phyloP scores from a whole-genome alignment of 2,113 vertebrate species.

The Pollimyrus isidori region DNA sequence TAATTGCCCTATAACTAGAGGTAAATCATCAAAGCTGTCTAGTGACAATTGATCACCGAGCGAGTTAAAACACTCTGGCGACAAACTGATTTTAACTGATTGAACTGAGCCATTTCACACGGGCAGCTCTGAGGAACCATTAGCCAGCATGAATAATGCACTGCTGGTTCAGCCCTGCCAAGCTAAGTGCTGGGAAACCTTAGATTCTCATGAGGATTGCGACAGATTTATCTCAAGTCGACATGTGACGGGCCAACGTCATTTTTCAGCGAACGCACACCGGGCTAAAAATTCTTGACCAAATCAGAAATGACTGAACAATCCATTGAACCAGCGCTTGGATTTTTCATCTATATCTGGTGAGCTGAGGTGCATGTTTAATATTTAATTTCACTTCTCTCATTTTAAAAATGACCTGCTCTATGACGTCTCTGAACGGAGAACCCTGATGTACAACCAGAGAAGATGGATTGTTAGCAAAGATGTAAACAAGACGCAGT shows the following conservation, averaged over 20 bases:
- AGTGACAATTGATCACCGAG: neutral
- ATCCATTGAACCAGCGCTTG: neutral
- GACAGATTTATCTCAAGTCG: slow-evolving; percentile 96
- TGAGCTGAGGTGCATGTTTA: neutral
- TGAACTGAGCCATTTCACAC: neutral
- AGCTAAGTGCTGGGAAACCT: slow-evolving; percentile 96
- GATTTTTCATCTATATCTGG: neutral
- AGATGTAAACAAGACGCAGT: neutral
- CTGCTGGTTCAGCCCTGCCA: slow-evolving; percentile 77
- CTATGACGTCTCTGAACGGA: neutral
- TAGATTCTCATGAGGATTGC: slow-evolving; percentile 93
- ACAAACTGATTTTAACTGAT: neutral
- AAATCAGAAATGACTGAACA: neutral
- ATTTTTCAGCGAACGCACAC: neutral
- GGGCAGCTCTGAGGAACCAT: slow-evolving; percentile 79
- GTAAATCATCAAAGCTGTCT: neutral
- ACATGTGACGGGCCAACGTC: slow-evolving; percentile 35
- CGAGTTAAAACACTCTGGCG: neutral
- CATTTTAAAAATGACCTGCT: neutral
- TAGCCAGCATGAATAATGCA: slow-evolving; percentile 99
- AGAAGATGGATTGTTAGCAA: neutral
- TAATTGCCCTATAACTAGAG: neutral
- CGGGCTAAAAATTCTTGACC: neutral
- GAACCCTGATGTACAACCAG: neutral
- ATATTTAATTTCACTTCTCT: slow-evolving; percentile 8